Evolutionary conservation across 2,888 invertebrate species (phyloP).

Genomic region (Drosophila rellima): DNA sequence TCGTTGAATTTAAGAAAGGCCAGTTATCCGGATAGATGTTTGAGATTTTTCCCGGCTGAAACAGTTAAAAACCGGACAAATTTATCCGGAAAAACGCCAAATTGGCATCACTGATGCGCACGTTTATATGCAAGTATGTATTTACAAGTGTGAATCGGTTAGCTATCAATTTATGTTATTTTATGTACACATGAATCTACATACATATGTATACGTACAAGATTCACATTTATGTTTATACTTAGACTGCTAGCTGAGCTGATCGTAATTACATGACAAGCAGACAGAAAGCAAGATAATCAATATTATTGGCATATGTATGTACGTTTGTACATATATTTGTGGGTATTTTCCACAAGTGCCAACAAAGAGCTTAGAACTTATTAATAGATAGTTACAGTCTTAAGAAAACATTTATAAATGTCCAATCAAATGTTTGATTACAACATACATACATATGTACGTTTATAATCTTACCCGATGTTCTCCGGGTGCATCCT

Average conservation of each 20-base stretch:
- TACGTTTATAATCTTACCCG: conserved; percentile 82
- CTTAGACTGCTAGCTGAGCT: not conserved
- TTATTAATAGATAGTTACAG: not conserved
- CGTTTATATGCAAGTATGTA: too few relatives aligned
- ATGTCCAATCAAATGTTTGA: not conserved
- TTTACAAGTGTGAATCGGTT: too few relatives aligned
- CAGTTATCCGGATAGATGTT: too few relatives aligned
- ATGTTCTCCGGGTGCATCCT: conserved; percentile 88
- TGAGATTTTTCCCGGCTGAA: too few relatives aligned
- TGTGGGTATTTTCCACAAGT: not conserved
- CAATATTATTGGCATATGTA: not conserved
- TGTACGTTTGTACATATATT: not conserved
- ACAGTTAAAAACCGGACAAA: too few relatives aligned
- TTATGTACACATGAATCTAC: too few relatives aligned
- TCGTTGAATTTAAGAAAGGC: too few relatives aligned
- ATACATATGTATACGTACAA: not conserved
- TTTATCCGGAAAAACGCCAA: too few relatives aligned
- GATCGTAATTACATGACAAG: not conserved
- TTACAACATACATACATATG: not conserved
- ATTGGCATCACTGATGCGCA: too few relatives aligned
- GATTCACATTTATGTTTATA: not conserved
- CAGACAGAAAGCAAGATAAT: not conserved
- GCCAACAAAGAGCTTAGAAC: not conserved
- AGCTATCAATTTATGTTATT: too few relatives aligned
- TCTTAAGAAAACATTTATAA: not conserved